phyloP scores from a whole-genome alignment of 2,113 vertebrate genomes.

The Oreochromis niloticus region DNA sequence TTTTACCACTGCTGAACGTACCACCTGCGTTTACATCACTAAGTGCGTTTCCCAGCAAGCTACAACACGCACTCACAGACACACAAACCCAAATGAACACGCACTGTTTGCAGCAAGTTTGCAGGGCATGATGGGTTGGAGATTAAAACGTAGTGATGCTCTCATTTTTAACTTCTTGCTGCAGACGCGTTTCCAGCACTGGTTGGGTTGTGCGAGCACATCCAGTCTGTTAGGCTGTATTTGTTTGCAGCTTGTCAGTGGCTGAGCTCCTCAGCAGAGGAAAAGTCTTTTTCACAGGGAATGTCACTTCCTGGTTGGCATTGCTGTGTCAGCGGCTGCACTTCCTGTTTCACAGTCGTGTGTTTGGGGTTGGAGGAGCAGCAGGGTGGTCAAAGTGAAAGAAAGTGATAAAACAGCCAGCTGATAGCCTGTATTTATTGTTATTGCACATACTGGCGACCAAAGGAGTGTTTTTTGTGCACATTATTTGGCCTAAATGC shows the following conservation, averaged over 20 bases:
- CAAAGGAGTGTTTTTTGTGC: neutral
- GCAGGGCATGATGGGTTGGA: neutral
- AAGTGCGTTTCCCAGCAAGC: neutral
- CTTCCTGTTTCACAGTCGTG: constrained; percentile 27
- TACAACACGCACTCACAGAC: neutral
- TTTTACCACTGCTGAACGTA: neutral
- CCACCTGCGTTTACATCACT: neutral
- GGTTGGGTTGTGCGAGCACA: neutral
- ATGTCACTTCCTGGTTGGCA: neutral
- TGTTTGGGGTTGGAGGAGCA: neutral
- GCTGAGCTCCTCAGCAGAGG: neutral
- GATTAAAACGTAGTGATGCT: neutral
- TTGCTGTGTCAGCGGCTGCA: constrained; percentile 2
- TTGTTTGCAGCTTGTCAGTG: neutral
- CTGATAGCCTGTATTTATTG: neutral
- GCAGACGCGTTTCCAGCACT: neutral
- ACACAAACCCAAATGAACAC: neutral
- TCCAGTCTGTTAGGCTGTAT: neutral
- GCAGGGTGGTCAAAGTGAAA: neutral
- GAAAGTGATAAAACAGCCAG: neutral
- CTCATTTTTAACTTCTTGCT: neutral
- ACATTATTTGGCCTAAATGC: neutral
- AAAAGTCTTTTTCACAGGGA: neutral
- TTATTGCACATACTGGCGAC: neutral
- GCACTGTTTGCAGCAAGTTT: neutral